Evolutionary conservation across 2,888 invertebrate genomes (phyloP), one percentile per base, ranked within the genome.

Genomic region (Drosophila melanosoma): DNA sequence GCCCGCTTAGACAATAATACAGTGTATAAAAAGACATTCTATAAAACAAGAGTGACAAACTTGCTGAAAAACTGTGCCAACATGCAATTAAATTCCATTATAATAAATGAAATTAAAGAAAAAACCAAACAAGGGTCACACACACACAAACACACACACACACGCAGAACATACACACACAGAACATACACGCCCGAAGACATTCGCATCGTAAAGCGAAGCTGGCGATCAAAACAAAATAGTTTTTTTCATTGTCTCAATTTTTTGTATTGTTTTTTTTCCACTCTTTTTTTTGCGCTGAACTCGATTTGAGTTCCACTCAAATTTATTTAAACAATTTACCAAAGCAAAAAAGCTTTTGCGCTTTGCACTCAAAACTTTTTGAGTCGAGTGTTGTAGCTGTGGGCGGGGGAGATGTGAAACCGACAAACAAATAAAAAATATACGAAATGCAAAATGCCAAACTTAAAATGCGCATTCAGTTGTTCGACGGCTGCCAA

Each of bases 301-400:
- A 88, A 86, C 90, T 68, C 38, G 87, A 76, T 89, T 74, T 79
- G 74, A 89, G 83, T 83, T 74, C 38, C 74, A 90, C 89, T 89
- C 84, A 76, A 40, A 71, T 54, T 73, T 53, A 60, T 73, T 83
- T 64, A 74, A 81, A 71, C 57, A 77, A 81, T 48, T 63, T 48
- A 35, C 20, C 23, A 33, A 58, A 23, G 23, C n/a, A n/a, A 72
- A 66, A 66, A 79, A 85, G 89, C 89, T 89, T 77, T 45, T 48
- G 26, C 56, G 40, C 48, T 67, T 51, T 38, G 29, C 73, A 63
- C 70, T 76, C 69, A 57, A 75, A 79, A 74, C 73, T 72, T 65
- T 62, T 64, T 63, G 70, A 56, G 54, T 57, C 15, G 57, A 57
- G 29, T 32, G 54, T 23, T 17, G 5, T 3, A 10, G 53, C 56